Evolutionary conservation across 2,113 vertebrate species (phyloP).

Genomic region (Mungos mungo): DNA sequence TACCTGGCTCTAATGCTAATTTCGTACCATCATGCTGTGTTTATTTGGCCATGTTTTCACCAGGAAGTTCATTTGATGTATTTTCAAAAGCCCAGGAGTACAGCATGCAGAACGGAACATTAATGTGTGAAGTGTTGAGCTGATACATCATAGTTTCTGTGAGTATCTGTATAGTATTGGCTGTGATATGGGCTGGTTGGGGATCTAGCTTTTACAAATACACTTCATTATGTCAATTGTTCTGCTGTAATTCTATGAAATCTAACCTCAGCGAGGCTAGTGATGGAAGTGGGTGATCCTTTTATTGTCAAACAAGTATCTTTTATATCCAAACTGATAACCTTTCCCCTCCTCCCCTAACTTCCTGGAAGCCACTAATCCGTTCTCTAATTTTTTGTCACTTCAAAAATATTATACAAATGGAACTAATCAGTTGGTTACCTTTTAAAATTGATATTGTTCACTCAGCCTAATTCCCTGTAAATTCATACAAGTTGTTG

Average conservation of each 20-base stretch:
- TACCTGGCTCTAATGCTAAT: background rate
- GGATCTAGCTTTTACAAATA: conserved; percentile 1
- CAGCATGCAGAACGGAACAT: background rate
- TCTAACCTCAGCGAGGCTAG: background rate
- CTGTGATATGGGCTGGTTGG: background rate
- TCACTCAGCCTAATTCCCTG: background rate
- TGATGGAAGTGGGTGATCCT: background rate
- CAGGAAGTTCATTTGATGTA: conserved; percentile 22
- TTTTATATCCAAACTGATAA: background rate
- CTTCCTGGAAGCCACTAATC: background rate
- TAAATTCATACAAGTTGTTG: background rate
- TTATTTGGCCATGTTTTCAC: conserved; percentile 65
- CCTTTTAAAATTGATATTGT: background rate
- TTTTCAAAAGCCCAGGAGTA: conserved; percentile 31
- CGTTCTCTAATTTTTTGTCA: background rate
- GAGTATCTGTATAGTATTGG: background rate
- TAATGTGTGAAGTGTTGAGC: conserved; percentile 46
- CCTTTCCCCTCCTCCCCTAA: background rate
- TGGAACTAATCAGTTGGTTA: background rate
- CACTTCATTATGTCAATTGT: background rate
- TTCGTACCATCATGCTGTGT: conserved; percentile 39
- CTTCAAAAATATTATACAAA: background rate
- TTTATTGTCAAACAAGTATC: background rate
- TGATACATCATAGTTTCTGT: background rate
- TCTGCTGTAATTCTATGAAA: background rate